phyloP scores from a whole-genome alignment of 2,113 vertebrate species.

The Myiozetetes cayanensis region DNA sequence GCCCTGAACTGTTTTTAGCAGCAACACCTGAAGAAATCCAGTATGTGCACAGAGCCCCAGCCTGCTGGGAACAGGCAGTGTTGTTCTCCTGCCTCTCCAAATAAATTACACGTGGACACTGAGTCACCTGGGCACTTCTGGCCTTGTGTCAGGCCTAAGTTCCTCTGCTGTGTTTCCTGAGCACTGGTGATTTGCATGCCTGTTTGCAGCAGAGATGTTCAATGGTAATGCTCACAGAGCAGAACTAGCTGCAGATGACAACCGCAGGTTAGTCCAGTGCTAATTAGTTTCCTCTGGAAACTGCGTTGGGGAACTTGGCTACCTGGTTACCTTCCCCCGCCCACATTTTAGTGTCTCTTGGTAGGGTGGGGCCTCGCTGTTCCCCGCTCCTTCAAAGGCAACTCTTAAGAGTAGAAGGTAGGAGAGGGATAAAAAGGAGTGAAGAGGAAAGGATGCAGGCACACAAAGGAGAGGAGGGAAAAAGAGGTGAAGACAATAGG shows the following conservation, averaged over 20 bases:
- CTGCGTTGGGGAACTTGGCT: background rate
- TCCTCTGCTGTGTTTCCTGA: background rate
- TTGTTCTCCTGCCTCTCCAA: background rate
- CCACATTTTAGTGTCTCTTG: background rate
- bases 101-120: fast-evolving
- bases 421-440: background rate
- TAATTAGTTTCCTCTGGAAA: background rate
- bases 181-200: background rate
- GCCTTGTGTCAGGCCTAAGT: background rate
- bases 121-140: background rate
- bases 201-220: background rate
- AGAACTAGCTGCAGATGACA: background rate
- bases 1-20: background rate
- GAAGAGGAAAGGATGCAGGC: background rate
- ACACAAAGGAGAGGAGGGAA: background rate
- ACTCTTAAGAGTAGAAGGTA: background rate
- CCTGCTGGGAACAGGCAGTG: background rate
- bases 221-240: background rate
- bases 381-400: background rate
- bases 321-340: background rate
- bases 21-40: background rate
- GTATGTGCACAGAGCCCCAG: background rate
- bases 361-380: background rate
- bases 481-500: background rate
- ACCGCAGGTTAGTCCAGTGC: background rate